Evolutionary conservation across 2,888 invertebrate species (phyloP), one percentile per base, ranked within the genome.

Genomic region (Agriopis leucophaearia): DNA sequence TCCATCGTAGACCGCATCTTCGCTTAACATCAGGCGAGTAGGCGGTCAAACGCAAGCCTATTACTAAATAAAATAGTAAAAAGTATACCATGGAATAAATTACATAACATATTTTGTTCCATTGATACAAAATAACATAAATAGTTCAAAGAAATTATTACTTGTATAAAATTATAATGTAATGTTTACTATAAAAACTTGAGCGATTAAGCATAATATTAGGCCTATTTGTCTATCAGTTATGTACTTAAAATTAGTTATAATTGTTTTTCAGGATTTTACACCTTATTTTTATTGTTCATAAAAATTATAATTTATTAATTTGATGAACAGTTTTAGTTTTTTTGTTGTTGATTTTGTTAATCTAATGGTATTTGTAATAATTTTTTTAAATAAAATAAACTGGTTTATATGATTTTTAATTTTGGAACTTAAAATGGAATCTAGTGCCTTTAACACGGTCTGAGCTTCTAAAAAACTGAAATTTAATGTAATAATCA

Each of bases 211-310:
- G 42, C 10, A 42, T 54, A 54, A 54, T 54, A 54, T 16, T 54
- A 54, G 38, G 10, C 38, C 38, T 54, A 38, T 16, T 52, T 38
- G 8, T 38, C 38, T 38, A 38, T 13, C 16, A 16, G 1, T 38
- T 12, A 16, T 54, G 52, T 54, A 54, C 52, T 54, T 54, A 54
- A 38, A 52, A 10, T 12, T 50, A 47, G 16, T 8, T 8, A 35
- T 8, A n/a, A 51, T n/a, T n/a, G 2, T n/a, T 44, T 7, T 8
- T 10, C 6, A 2, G 6, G 38, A 8, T 38, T 1, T 38, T 38
- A 38, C 9, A 44, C n/a, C n/a, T 44, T 5, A 5, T 40, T 8
- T 40, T 2, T 40, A 8, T 40, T 40, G 2, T 8, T 36, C 36
- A n/a, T 36, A 36, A 36, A 36, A 44, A 12, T n/a, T 10, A 1